Percentiles rank a stretch among this genome's conserved stretches.
Evolutionary conservation across 2,113 vertebrate species (phyloP).

Genomic region (Syrmaticus mikado): DNA sequence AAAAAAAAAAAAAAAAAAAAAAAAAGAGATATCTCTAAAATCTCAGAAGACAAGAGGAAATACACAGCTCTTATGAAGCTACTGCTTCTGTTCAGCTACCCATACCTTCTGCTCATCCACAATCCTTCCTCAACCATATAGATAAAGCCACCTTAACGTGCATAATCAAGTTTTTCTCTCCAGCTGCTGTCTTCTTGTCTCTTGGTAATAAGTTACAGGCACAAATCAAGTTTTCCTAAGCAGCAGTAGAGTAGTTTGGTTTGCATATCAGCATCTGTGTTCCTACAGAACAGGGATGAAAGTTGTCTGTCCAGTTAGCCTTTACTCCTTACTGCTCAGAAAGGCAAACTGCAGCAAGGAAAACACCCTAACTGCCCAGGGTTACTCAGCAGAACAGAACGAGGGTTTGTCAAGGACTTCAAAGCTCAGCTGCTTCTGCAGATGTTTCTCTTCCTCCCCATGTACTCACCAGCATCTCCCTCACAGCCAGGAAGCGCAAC

Average conservation of each 20-base stretch:
- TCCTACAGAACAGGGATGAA: neutral
- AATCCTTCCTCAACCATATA: neutral
- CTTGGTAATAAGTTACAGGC: neutral
- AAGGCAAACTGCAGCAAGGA: neutral
- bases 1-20: neutral
- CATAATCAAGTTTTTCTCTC: neutral
- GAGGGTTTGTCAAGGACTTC: neutral
- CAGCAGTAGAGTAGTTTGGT: neutral
- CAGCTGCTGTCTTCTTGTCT: neutral
- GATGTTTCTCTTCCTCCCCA: neutral
- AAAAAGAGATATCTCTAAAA: neutral
- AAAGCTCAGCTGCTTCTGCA: neutral
- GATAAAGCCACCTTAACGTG: neutral
- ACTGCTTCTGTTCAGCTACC: neutral
- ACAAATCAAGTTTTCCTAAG: neutral
- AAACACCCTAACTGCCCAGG: neutral
- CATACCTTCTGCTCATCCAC: neutral
- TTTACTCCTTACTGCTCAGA: neutral
- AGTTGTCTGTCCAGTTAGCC: neutral
- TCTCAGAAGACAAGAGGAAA: neutral
- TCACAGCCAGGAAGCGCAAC: neutral
- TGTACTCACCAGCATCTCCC: neutral
- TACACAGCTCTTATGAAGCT: neutral
- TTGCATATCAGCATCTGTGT: neutral
- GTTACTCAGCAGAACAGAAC: neutral